Evolutionary conservation across 53 echinoderm and acorn worm species (phyloP).

Genomic region (Holothuria scabra): DNA sequence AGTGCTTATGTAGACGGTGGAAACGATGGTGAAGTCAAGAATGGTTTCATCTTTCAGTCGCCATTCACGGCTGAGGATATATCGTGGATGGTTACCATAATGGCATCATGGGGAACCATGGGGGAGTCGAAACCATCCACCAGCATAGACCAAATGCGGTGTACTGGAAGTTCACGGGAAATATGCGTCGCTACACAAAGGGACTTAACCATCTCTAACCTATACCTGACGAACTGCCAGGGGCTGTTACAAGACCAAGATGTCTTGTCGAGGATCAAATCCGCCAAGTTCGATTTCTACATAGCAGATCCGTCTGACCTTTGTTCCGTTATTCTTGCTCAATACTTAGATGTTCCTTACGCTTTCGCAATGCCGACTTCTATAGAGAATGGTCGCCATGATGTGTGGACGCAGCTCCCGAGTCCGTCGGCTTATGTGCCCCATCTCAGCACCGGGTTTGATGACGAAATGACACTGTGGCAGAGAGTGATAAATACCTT

Average conservation of each 20-base stretch:
- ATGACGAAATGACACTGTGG: conserved; percentile 56
- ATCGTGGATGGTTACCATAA: conserved; percentile 29
- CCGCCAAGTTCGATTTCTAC: conserved; percentile 39
- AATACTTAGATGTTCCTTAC: conserved; percentile 30
- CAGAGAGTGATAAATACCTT: conserved; percentile 54
- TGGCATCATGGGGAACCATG: conserved; percentile 42
- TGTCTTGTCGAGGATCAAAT: background rate
- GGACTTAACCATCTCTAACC: conserved; percentile 12
- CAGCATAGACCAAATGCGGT: conserved; percentile 11
- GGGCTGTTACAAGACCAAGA: conserved; percentile 26
- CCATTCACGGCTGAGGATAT: conserved; percentile 17
- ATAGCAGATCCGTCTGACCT: conserved; percentile 28
- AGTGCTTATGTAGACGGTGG: background rate
- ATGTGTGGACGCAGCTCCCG: conserved; percentile 33
- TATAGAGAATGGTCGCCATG: conserved; percentile 22
- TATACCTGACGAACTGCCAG: conserved; percentile 25
- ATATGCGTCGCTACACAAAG: conserved; percentile 29
- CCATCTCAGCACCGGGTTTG: conserved; percentile 55
- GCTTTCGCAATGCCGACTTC: conserved; percentile 55
- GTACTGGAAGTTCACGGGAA: background rate
- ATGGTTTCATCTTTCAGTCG: conserved; percentile 10
- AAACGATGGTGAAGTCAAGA: background rate
- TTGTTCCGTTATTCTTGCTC: conserved; percentile 51
- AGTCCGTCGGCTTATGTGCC: conserved; percentile 58
- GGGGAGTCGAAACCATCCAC: conserved; percentile 10